phyloP scores from a whole-genome alignment of 2,888 invertebrate genomes.

The Lomographa bimaculata region DNA sequence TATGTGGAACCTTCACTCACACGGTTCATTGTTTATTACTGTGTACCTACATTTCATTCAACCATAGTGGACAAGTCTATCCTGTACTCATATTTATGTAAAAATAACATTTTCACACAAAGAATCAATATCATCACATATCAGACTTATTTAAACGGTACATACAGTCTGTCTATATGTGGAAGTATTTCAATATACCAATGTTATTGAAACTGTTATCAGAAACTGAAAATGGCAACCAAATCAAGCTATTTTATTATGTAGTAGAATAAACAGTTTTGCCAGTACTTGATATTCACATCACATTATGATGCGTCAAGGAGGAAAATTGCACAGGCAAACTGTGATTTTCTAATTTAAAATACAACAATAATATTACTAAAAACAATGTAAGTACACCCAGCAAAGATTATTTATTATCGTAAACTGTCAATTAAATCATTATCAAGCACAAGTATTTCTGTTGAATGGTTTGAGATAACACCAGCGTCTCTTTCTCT shows the following conservation, averaged over 20 bases:
- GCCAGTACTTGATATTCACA: background rate
- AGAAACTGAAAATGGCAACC: no score
- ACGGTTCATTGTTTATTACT: constrained; percentile 8
- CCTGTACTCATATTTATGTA: constrained; percentile 11
- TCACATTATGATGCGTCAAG: no score
- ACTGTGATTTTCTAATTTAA: constrained; percentile 7
- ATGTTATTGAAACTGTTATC: no score
- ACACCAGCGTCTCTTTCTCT: constrained; percentile 45
- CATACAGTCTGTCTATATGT: no score
- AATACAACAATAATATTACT: constrained; percentile 8
- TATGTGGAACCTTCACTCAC: constrained; percentile 11
- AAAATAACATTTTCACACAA: constrained; percentile 7
- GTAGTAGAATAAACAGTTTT: constrained; percentile 1
- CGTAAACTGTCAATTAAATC: constrained; percentile 12
- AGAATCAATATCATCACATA: constrained; percentile 18
- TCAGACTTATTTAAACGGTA: background rate
- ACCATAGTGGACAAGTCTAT: constrained; percentile 5
- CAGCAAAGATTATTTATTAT: constrained; percentile 14
- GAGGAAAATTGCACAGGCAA: constrained; percentile 10
- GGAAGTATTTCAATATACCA: no score
- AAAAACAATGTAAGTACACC: constrained; percentile 19
- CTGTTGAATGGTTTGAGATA: constrained; percentile 40
- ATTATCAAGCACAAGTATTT: constrained; percentile 13
- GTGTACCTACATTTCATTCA: no score
- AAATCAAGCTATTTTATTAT: no score